Evolutionary conservation across 2,113 vertebrate species (phyloP), one percentile per base, ranked within the genome.

Genomic region (Fregata magnificens): DNA sequence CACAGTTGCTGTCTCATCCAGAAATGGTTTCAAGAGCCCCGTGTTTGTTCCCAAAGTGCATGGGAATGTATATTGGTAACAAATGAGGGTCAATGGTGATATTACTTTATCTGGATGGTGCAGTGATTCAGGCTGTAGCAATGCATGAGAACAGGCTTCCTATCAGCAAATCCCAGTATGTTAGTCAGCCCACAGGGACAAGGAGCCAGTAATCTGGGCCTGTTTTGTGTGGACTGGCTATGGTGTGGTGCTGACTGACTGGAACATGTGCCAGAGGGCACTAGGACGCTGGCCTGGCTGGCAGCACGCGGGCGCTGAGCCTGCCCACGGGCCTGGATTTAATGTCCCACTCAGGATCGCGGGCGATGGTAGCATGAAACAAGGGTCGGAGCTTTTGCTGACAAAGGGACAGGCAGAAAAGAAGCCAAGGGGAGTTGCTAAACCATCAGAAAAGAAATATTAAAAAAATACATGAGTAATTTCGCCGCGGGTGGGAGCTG

Each of bases 291-390:
- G 47, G 16, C n/a, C 38, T 4, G 16, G 12, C 6, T 3, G n/a
- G 53, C 72, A 45, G 7, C 18, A 3, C 0, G 2, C 1, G 1
- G 16, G 5, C 0, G 0, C 18, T 2, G 9, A 38, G 31, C 38
- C 50, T 28, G 32, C 29, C 44, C 20, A 0, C 0, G 3, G 13
- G 4, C 14, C 32, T 14, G 71, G 9, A 15, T 12, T 50, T 17
- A 16, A 16, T 5, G 25, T 25, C 45, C 29, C 13, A 4, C n/a
- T n/a, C n/a, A 3, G 25, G 36, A 25, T 7, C 1, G 1, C 0
- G 1, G 28, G 12, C 8, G 10, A 18, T 8, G 10, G 59, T 36
- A 34, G 40, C n/a, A 50, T 0, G 1, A 16, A 44, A 66, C 10
- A 8, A 19, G 8, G 7, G 9, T 6, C 62, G 31, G 8, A 44